These are phyloP conservation scores for Eretmocerus hayati DNA, from an alignment of 2,888 invertebrate genomes.

Conservation along the genomic window DNA sequence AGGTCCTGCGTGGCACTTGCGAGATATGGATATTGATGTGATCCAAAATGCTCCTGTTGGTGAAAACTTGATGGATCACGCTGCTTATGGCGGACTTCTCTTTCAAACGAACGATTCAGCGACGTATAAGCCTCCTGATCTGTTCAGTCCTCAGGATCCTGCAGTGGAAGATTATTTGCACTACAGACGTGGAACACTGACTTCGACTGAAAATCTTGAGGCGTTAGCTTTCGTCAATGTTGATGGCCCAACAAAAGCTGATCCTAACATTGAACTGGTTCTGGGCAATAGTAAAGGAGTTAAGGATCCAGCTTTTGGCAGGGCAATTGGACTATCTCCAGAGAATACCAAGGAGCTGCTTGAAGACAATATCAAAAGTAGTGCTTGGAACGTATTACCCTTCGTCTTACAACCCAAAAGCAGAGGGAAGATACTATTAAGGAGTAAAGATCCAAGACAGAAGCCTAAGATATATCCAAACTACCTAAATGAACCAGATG, in stretches of 20 bases:
- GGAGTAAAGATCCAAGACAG: too few species aligned
- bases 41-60: constrained; percentile 53
- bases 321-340: background rate
- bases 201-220: constrained; percentile 61
- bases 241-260: constrained; percentile 48
- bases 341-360: background rate
- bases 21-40: constrained; percentile 51
- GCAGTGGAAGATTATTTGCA: constrained; percentile 50
- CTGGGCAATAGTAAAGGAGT: background rate
- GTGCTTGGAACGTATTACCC: background rate
- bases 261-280: constrained; percentile 1
- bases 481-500: too few species aligned
- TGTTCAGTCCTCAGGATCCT: constrained; percentile 17
- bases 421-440: too few species aligned
- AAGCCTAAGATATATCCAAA: too few species aligned
- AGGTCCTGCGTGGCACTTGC: constrained; percentile 57
- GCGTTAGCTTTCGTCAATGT: constrained; percentile 59
- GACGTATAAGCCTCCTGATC: constrained; percentile 16
- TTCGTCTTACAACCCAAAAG: too few species aligned
- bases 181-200: constrained; percentile 52
- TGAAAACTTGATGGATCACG: constrained; percentile 69
- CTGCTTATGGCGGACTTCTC: constrained; percentile 58
- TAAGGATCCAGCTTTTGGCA: background rate
- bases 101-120: constrained; percentile 48
- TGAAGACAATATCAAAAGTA: background rate